A percentile compares a stretch with the other conserved stretches of the same genome.
phyloP scores from a whole-genome alignment of 2,888 invertebrate genomes.

The Odontomyia ornata region DNA sequence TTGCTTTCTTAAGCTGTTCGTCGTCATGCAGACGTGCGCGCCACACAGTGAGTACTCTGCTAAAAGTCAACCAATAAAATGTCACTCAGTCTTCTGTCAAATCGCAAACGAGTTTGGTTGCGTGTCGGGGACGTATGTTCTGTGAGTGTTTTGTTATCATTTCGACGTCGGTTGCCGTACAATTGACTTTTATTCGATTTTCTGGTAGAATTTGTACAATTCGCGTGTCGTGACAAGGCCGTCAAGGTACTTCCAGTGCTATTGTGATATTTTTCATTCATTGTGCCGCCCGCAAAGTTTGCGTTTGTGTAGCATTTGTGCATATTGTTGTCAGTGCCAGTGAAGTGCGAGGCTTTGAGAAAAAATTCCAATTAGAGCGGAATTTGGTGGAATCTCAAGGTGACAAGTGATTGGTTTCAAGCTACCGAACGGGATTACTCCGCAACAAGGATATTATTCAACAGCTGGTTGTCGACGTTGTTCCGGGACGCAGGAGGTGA shows the following conservation, averaged over 20 bases:
- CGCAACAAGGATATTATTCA: neutral
- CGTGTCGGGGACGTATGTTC: conserved; percentile 5
- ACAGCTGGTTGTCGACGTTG: no score
- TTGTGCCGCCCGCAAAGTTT: neutral
- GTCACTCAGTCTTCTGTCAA: conserved; percentile 47
- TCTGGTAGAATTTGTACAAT: neutral
- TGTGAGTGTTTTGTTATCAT: conserved; percentile 29
- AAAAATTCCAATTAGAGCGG: neutral
- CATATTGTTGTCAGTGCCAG: conserved; percentile 4
- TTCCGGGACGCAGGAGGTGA: no score
- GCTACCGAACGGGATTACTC: neutral
- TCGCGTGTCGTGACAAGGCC: neutral
- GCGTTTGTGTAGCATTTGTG: neutral
- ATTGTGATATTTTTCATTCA: neutral
- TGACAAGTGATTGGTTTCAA: conserved; percentile 4
- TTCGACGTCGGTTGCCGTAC: neutral
- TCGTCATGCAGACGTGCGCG: neutral
- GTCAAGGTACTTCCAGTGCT: neutral
- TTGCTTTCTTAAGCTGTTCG: no score
- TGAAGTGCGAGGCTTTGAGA: neutral
- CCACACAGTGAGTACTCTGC: neutral
- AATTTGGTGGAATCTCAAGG: neutral
- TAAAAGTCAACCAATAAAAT: neutral
- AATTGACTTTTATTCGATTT: neutral
- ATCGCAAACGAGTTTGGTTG: conserved; percentile 38